phyloP scores from a whole-genome alignment of 2,888 invertebrate species.

The Sericinus montela region DNA sequence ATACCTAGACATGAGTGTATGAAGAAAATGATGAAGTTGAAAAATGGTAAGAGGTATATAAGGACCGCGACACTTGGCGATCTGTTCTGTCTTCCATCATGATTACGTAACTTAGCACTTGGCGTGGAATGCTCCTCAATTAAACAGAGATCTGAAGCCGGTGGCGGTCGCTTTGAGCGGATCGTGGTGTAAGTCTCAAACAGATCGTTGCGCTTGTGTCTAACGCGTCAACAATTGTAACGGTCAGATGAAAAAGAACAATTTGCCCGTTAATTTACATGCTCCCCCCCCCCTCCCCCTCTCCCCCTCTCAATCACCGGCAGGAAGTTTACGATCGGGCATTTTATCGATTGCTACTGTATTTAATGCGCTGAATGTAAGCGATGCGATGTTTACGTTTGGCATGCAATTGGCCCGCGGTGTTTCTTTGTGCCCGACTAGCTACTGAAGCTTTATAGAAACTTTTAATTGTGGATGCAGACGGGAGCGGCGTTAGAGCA shows the following conservation, averaged over 20 bases:
- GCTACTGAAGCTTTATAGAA: slow-evolving; percentile 69
- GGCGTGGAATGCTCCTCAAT: too few species aligned
- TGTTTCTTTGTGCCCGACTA: slow-evolving; percentile 62
- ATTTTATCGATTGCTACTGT: slow-evolving; percentile 72
- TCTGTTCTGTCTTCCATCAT: too few species aligned
- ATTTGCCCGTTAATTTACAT: slow-evolving; percentile 69
- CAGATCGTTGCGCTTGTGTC: slow-evolving; percentile 22
- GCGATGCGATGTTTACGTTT: slow-evolving; percentile 57
- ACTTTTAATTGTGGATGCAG: slow-evolving; percentile 74
- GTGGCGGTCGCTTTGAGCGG: too few species aligned
- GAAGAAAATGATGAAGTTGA: too few species aligned
- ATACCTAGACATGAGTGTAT: too few species aligned
- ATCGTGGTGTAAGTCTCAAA: slow-evolving; percentile 9
- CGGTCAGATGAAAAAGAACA: slow-evolving; percentile 72
- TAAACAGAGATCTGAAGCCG: too few species aligned
- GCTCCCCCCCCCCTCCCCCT: too few species aligned
- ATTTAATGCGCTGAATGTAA: slow-evolving; percentile 41
- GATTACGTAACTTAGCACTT: too few species aligned
- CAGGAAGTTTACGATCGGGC: slow-evolving; percentile 74
- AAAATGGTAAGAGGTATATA: too few species aligned
- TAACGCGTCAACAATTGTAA: slow-evolving; percentile 48
- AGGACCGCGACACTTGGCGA: too few species aligned
- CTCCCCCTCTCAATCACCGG: slow-evolving; percentile 62
- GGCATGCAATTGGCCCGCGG: slow-evolving; percentile 60
- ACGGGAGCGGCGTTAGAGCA: slow-evolving; percentile 62